Evolutionary conservation across 2,888 invertebrate species (phyloP).

Genomic region (Smittia sp.): DNA sequence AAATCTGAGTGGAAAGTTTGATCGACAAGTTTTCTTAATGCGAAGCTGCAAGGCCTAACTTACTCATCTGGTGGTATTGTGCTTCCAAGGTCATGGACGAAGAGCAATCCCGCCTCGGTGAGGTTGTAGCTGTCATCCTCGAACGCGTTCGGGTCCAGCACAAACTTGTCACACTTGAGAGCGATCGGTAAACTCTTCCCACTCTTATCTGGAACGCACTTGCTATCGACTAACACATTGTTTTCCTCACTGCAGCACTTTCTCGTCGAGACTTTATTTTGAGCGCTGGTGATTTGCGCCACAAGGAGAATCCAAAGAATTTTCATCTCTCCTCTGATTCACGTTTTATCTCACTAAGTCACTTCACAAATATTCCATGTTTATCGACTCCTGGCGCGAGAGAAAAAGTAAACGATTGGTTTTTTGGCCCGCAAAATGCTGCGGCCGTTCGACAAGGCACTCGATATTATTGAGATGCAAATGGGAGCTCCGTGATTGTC

Average conservation of each 20-base stretch:
- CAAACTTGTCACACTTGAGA: conserved; percentile 27
- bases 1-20: neutral
- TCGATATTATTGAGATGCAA: neutral
- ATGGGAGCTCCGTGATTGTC: neutral
- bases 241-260: conserved; percentile 27
- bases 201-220: neutral
- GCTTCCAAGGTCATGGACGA: neutral
- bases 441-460: neutral
- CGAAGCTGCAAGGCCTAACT: neutral
- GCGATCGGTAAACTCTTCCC: neutral
- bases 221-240: conserved; percentile 10
- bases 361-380: conserved; percentile 27
- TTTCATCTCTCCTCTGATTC: neutral
- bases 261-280: neutral
- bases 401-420: neutral
- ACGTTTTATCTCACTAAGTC: neutral
- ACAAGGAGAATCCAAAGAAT: neutral
- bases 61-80: conserved; percentile 1
- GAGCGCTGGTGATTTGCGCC: neutral
- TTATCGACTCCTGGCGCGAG: conserved; percentile 26
- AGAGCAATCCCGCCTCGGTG: conserved; percentile 21
- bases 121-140: conserved; percentile 26
- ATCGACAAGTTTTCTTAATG: neutral
- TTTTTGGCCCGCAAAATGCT: neutral
- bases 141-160: neutral